phyloP scores from a whole-genome alignment of 2,113 vertebrate species.

The Beaufortia kweichowensis region DNA sequence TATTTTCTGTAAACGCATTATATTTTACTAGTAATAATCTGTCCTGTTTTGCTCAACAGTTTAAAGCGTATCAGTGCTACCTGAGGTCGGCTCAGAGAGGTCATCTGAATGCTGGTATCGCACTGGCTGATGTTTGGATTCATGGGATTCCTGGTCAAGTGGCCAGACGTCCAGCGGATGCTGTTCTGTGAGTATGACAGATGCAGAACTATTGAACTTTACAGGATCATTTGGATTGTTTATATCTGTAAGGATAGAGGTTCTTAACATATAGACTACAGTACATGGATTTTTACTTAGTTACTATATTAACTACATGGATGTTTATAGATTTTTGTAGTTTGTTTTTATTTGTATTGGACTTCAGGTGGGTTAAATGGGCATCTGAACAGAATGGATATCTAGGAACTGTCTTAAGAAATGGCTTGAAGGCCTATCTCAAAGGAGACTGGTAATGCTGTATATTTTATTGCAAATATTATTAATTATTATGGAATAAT shows the following conservation, averaged over 20 bases:
- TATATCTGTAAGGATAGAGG: not conserved
- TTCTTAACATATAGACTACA: not conserved
- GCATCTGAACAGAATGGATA: conserved; percentile 77
- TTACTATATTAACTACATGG: no score
- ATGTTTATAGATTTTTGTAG: not conserved
- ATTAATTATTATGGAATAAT: no score
- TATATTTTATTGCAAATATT: conserved; percentile 1
- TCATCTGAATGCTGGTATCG: conserved; percentile 67
- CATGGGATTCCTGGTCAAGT: conserved; percentile 70
- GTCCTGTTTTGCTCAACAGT: conserved; percentile 62
- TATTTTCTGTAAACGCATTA: not conserved
- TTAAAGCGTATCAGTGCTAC: conserved; percentile 73
- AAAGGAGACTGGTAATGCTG: conserved; percentile 68
- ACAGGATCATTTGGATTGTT: not conserved
- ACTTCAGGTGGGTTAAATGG: conserved; percentile 77
- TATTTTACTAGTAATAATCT: not conserved
- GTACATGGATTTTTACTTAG: no score
- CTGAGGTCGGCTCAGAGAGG: conserved; percentile 73
- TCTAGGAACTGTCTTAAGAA: conserved; percentile 72
- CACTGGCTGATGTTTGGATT: conserved; percentile 69
- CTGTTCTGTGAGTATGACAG: conserved; percentile 68
- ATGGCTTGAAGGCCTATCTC: conserved; percentile 74
- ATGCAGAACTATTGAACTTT: not conserved
- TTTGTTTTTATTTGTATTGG: conserved; percentile 19
- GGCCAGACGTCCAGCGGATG: conserved; percentile 65